A percentile compares a stretch with the other conserved stretches of the same genome.
These are phyloP conservation scores for Ectobius pallidus DNA, from an alignment of 2,888 invertebrate species.

Conservation along the genomic window DNA sequence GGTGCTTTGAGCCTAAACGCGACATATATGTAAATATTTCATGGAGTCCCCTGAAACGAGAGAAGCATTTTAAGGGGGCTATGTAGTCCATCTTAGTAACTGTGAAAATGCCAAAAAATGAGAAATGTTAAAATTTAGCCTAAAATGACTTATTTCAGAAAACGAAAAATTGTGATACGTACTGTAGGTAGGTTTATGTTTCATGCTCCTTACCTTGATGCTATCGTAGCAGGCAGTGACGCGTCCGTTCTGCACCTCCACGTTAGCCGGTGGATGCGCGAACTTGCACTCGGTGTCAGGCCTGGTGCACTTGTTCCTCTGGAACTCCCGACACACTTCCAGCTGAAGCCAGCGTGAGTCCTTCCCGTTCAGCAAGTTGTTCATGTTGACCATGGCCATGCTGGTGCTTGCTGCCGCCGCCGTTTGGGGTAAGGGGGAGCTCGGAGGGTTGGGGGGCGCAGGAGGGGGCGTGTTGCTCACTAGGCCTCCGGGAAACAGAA, in stretches of 20 bases:
- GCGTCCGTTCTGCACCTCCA: slow-evolving; percentile 99
- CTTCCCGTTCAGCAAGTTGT: slow-evolving; percentile 96
- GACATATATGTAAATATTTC: too few relatives aligned
- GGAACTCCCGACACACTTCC: slow-evolving; percentile 99
- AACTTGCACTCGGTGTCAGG: slow-evolving; percentile 99
- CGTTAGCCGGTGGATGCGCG: slow-evolving; percentile 99
- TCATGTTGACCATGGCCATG: slow-evolving; percentile 94
- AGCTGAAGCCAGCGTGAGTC: slow-evolving; percentile 99
- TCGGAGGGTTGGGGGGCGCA: slow-evolving; percentile 44
- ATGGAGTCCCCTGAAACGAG: too few relatives aligned
- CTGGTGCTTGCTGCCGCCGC: slow-evolving; percentile 17
- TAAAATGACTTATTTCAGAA: too few relatives aligned
- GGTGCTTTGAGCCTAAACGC: too few relatives aligned
- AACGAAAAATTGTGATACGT: too few relatives aligned
- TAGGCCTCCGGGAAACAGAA: slow-evolving; percentile 38
- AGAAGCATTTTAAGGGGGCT: too few relatives aligned
- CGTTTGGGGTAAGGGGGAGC: slow-evolving; percentile 44
- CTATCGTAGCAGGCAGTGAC: slow-evolving; percentile 99
- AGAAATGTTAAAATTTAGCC: too few relatives aligned
- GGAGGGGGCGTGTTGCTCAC: slow-evolving; percentile 41
- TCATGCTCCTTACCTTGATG: slow-evolving; percentile 99
- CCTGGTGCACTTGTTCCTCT: slow-evolving; percentile 99
- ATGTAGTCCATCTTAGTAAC: too few relatives aligned
- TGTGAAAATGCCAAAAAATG: too few relatives aligned
- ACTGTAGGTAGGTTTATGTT: too few relatives aligned